Conservation (phyloP, 2,888 invertebrate species). For the Heliconius charithonia region DNA sequence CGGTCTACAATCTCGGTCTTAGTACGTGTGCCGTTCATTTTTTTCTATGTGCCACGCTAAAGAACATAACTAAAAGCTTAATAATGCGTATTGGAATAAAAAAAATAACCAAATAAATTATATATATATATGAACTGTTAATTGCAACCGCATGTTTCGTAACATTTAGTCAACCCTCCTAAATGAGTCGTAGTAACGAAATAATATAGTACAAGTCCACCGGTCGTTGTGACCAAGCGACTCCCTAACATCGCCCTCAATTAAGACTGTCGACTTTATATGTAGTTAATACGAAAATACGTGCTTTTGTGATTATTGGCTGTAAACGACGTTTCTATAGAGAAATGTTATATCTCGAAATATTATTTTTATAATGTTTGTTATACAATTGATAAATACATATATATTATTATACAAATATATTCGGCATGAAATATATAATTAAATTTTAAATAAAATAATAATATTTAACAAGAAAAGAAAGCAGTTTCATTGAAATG, state of each 20-base stretch:
- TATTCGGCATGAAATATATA: background rate
- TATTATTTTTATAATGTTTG: conserved; percentile 9
- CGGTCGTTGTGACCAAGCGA: conserved; percentile 71
- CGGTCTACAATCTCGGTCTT: conserved; percentile 74
- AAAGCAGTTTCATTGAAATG: background rate
- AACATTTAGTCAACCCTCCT: conserved; percentile 68
- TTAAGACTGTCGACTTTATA: conserved; percentile 80
- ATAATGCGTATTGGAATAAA: background rate
- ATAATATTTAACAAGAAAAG: background rate
- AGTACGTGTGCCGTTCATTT: conserved; percentile 47
- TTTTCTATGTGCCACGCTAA: background rate
- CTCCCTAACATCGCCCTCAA: conserved; percentile 68
- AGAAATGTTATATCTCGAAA: conserved; percentile 38
- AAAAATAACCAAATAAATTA: conserved; percentile 22
- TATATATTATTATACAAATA: background rate
- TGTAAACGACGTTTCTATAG: conserved; percentile 65
- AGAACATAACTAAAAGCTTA: background rate
- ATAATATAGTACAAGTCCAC: conserved; percentile 73
- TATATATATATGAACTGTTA: conserved; percentile 39
- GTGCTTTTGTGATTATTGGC: conserved; percentile 80
- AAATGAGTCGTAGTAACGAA: conserved; percentile 72
- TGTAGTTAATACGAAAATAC: conserved; percentile 81
- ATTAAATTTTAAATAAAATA: conserved; percentile 1
- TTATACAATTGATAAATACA: background rate
- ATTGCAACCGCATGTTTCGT: conserved; percentile 53